These are phyloP conservation scores for Cryptoleucopteryx plumbea DNA, from an alignment of 2,113 vertebrate genomes.

Conservation along the genomic window DNA sequence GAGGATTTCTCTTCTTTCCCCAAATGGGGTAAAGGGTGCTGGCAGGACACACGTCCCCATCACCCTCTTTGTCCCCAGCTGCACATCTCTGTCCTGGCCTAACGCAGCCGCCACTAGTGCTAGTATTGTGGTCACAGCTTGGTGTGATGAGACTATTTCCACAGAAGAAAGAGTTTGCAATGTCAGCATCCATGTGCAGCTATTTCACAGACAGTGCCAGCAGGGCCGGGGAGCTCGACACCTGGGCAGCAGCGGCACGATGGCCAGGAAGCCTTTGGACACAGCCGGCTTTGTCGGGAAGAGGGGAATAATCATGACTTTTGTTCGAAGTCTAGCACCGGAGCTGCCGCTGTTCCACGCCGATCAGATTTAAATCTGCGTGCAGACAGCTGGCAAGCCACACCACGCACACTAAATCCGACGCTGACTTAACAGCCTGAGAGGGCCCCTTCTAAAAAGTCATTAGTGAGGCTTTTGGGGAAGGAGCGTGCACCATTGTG, in stretches of 20 bases:
- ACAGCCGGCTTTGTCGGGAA: neutral
- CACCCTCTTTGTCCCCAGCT: neutral
- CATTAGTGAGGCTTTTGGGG: neutral
- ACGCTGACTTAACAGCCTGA: neutral
- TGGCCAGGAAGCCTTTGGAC: neutral
- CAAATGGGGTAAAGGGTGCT: rapidly evolving
- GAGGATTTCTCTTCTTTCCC: neutral
- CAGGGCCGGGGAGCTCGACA: rapidly evolving
- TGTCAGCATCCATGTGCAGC: neutral
- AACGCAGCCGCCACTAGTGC: rapidly evolving
- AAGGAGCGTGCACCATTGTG: neutral
- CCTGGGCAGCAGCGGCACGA: rapidly evolving
- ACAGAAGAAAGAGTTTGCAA: neutral
- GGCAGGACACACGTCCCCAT: neutral
- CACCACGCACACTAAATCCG: neutral
- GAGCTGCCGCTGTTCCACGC: neutral
- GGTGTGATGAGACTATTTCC: neutral
- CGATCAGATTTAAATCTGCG: neutral
- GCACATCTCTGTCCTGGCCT: neutral
- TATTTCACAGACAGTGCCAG: neutral
- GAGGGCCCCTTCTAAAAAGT: constrained; percentile 21
- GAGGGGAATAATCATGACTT: neutral
- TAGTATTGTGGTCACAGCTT: neutral
- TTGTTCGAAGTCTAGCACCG: neutral
- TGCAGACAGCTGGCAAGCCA: constrained; percentile 52